These are phyloP conservation scores for Chionodraco myersi DNA, from an alignment of 2,113 vertebrate species.

Conservation along the genomic window DNA sequence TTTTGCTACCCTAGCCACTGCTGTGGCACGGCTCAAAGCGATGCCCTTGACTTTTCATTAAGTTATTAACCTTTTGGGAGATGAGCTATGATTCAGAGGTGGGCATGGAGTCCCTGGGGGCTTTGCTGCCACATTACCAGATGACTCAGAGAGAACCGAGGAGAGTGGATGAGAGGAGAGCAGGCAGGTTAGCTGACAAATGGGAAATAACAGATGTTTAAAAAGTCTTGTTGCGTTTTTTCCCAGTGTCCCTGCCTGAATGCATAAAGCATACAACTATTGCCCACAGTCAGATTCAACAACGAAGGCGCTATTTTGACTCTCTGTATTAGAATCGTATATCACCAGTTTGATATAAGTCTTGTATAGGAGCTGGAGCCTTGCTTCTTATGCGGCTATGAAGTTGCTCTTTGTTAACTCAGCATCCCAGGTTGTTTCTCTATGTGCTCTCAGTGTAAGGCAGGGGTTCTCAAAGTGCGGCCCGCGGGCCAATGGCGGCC, in stretches of 20 bases:
- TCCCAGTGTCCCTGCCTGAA: conserved; percentile 51
- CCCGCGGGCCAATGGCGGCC: too few species aligned
- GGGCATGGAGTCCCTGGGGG: conserved; percentile 49
- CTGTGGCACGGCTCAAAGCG: conserved; percentile 64
- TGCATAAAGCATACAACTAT: conserved; percentile 32
- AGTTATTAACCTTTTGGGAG: conserved; percentile 83
- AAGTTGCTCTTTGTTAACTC: conserved; percentile 9
- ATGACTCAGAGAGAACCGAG: conserved; percentile 57
- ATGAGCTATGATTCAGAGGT: conserved; percentile 68
- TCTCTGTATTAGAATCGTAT: conserved; percentile 32
- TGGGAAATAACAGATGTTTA: conserved; percentile 65
- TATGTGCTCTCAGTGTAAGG: background rate
- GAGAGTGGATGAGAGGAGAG: conserved; percentile 35
- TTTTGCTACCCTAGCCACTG: conserved; percentile 60
- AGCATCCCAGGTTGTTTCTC: background rate
- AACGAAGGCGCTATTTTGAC: conserved; percentile 24
- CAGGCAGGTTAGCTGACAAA: conserved; percentile 62
- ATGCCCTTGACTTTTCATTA: conserved; percentile 81
- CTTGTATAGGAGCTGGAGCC: conserved; percentile 15
- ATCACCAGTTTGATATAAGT: conserved; percentile 37
- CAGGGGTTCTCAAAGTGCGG: too few species aligned
- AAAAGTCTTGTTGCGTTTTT: conserved; percentile 55
- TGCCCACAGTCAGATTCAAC: conserved; percentile 37
- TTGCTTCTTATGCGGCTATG: conserved; percentile 5
- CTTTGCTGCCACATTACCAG: conserved; percentile 23